phyloP scores from a whole-genome alignment of 2,888 invertebrate species.

The Petrolisthes cinctipes region DNA sequence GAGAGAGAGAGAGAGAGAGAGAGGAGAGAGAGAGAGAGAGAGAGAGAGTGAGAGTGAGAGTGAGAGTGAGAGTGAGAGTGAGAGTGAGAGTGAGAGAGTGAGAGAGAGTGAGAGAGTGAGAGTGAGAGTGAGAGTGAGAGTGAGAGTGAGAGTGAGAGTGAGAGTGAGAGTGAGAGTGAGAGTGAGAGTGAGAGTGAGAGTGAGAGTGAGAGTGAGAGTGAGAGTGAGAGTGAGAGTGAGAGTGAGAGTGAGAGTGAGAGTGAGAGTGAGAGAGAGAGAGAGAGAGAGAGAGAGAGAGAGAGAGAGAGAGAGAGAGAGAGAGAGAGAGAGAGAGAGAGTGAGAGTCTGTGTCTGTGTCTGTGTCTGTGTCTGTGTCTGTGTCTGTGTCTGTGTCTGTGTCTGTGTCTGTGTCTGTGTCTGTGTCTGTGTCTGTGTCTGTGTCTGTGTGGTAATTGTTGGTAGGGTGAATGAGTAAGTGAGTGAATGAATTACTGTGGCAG shows the following conservation, averaged over 20 bases:
- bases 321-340: neutral
- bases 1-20: neutral
- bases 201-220: neutral
- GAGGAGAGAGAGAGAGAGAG: neutral
- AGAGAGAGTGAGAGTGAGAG: neutral
- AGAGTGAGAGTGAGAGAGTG: neutral
- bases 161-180: neutral
- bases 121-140: neutral
- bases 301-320: neutral
- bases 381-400: constrained; percentile 1
- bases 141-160: neutral
- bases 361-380: neutral
- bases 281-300: constrained; percentile 3
- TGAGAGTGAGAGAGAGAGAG: neutral
- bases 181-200: neutral
- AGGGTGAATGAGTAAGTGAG: neutral
- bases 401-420: neutral
- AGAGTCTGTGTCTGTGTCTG: neutral
- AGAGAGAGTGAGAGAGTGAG: constrained; percentile 4
- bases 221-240: neutral
- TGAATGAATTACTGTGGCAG: neutral
- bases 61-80: neutral
- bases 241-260: neutral
- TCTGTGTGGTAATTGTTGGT: no score
- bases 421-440: no score